Evolutionary conservation across 2,113 vertebrate genomes (phyloP).

Genomic region (Ceyx margarethae): DNA sequence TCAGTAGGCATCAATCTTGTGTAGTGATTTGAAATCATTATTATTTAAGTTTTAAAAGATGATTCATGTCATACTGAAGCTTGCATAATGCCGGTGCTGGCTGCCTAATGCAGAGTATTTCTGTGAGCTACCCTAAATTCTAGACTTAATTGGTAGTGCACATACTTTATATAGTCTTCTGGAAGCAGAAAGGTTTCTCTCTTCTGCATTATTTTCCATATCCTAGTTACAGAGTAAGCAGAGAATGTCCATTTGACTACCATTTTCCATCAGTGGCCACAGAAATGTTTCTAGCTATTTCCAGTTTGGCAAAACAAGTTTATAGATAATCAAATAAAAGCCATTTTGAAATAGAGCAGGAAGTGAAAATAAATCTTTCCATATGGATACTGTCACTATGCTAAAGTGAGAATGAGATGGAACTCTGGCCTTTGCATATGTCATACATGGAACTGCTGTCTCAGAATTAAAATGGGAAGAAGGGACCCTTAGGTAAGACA

Average conservation of each 20-base stretch:
- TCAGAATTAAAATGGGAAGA: background rate
- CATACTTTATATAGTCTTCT: background rate
- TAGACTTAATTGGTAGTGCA: background rate
- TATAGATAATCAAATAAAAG: background rate
- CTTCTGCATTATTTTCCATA: background rate
- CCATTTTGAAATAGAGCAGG: background rate
- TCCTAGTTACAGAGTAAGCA: background rate
- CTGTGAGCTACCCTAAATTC: background rate
- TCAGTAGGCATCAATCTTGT: background rate
- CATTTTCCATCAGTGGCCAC: background rate
- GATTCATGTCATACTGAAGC: background rate
- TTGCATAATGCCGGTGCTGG: background rate
- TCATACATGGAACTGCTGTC: background rate
- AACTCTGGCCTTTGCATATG: background rate
- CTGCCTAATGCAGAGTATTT: background rate
- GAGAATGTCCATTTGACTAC: background rate
- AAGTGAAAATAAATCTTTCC: background rate
- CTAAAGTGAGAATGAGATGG: background rate
- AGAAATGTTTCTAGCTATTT: accelerated
- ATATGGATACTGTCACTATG: background rate
- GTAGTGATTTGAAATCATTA: background rate
- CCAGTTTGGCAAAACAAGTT: background rate
- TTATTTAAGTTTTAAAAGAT: background rate
- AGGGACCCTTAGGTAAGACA: background rate
- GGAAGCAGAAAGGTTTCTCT: background rate